Evolutionary conservation across 2,797 vertebrate species (phyloP).

Genomic region (Acanthiza pusilla): DNA sequence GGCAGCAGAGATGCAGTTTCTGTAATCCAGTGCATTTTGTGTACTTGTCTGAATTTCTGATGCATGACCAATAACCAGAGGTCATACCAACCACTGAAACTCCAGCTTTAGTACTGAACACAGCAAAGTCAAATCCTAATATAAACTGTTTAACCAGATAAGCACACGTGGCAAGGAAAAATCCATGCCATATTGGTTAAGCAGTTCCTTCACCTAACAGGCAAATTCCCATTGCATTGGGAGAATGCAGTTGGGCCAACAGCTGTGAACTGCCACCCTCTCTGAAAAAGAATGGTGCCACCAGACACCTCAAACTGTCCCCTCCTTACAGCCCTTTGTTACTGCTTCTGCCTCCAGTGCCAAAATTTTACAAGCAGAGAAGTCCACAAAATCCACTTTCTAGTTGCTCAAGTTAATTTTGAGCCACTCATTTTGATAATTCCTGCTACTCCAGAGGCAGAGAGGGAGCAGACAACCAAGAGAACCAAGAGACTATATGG

Average conservation of each 20-base stretch:
- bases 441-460: neutral
- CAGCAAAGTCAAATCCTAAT: neutral
- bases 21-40: neutral
- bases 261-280: neutral
- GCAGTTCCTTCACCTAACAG: neutral
- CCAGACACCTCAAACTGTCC: neutral
- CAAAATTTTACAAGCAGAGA: neutral
- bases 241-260: neutral
- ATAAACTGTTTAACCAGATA: neutral
- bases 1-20: neutral
- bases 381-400: neutral
- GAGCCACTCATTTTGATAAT: neutral
- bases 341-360: neutral
- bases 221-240: neutral
- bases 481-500: accelerated
- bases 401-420: neutral
- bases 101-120: neutral
- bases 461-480: neutral
- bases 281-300: neutral
- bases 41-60: neutral
- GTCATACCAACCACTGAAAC: neutral
- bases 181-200: neutral
- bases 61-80: neutral
- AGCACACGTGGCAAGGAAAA: neutral
- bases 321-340: neutral